Evolutionary conservation across 2,797 vertebrate species (phyloP).

Genomic region (Gastrophryne carolinensis): DNA sequence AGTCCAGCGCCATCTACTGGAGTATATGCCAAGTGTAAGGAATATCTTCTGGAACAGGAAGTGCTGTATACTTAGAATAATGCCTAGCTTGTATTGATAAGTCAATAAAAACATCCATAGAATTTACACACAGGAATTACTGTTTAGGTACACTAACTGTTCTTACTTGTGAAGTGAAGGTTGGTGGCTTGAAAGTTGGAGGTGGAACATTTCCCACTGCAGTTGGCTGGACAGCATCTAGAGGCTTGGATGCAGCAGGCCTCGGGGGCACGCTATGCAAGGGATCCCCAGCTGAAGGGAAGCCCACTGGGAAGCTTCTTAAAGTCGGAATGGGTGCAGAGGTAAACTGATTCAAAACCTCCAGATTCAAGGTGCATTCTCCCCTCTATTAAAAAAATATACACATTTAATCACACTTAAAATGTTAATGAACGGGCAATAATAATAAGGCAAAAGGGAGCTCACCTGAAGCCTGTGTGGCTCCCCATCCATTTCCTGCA

Average conservation of each 20-base stretch:
- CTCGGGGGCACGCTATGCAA: slow-evolving; percentile 74
- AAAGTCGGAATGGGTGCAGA: slow-evolving; percentile 89
- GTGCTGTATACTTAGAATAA: too few relatives aligned
- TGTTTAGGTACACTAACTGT: background rate
- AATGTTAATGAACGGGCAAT: too few relatives aligned
- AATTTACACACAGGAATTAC: background rate
- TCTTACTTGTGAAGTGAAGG: slow-evolving; percentile 66
- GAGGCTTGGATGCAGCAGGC: slow-evolving; percentile 72
- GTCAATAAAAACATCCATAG: too few relatives aligned
- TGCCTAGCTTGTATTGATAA: too few relatives aligned
- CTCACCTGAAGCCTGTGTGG: too few relatives aligned
- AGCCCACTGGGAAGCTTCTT: slow-evolving; percentile 78
- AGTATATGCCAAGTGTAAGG: too few relatives aligned
- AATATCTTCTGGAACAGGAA: too few relatives aligned
- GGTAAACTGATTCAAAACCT: slow-evolving; percentile 89
- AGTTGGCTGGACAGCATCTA: slow-evolving; percentile 69
- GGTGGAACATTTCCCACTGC: slow-evolving; percentile 60
- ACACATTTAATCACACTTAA: too few relatives aligned
- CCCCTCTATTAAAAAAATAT: slow-evolving; percentile 74
- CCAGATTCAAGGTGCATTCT: slow-evolving; percentile 85
- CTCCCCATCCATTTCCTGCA: too few relatives aligned
- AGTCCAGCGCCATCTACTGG: too few relatives aligned
- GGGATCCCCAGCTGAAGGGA: slow-evolving; percentile 78
- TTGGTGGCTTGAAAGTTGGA: slow-evolving; percentile 67
- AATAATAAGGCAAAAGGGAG: too few relatives aligned